phyloP scores from a whole-genome alignment of 2,113 vertebrate genomes.

The Arenaria interpres region DNA sequence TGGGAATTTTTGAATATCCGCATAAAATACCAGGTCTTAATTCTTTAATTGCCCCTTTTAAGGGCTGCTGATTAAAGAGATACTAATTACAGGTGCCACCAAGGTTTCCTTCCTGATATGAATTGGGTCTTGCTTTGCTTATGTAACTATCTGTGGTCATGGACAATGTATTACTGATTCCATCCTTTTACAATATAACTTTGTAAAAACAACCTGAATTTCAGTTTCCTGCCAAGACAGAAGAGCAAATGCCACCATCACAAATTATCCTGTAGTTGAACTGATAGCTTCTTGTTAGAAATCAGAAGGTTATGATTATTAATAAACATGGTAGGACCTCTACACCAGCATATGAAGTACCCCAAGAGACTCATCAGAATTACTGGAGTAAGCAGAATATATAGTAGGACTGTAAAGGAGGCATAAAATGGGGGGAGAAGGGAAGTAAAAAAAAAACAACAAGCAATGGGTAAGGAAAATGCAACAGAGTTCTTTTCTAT shows the following conservation, averaged over 20 bases:
- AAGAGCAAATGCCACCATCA: not conserved
- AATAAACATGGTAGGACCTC: not conserved
- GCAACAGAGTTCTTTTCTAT: not conserved
- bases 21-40: not conserved
- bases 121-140: not conserved
- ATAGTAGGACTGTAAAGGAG: not conserved
- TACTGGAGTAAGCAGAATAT: not conserved
- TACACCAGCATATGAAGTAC: not conserved
- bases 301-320: slow-evolving; percentile 3
- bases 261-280: not conserved
- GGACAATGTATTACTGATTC: not conserved
- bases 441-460: not conserved
- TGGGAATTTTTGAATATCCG: not conserved
- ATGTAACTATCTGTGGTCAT: not conserved
- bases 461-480: not conserved
- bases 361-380: not conserved
- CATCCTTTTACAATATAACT: not conserved
- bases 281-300: not conserved
- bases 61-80: not conserved
- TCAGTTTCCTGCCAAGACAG: not conserved
- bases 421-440: not conserved
- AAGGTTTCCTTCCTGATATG: not conserved
- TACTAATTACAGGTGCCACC: not conserved
- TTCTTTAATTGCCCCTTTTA: not conserved
- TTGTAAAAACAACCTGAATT: not conserved